Base-by-base conservation (phyloP, 2,888 invertebrate species). In the Apamea monoglypha region DNA sequence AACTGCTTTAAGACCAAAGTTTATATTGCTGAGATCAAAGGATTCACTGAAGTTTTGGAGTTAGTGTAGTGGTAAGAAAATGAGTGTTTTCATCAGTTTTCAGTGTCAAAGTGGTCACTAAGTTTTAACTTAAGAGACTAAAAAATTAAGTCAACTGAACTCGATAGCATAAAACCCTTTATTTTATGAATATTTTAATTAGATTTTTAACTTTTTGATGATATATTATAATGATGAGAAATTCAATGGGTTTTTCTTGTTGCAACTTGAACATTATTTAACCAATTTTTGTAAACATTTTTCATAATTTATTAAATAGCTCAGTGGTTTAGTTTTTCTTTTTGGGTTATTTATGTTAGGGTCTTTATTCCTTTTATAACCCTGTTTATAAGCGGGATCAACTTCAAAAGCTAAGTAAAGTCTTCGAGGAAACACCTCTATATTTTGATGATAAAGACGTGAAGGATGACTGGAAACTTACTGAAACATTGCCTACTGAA, bases 1-100 rank as follows among this genome's bases (percentile, higher is more conserved):
- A 59, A 16, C 59, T 50, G 68, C 53, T 68, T 85, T 85, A 81
- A 44, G n/a, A 44, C 14, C 44, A 5, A 69, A 86, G 59, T 82
- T 82, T 32, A 68, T 47, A 75, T 72, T 72, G 67, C 72, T 53
- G 63, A 73, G 69, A 74, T 81, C 6, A 66, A 79, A 53, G 29
- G 73, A 32, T 71, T 66, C 14, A 36, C n/a, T 63, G 29, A 70
- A 74, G 8, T 74, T 80, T 59, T 16, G 18, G 6, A 71, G n/a
- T 67, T 16, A 80, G 29, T 66, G 18, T 14, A 44, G 73, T 70
- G 36, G 50, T 68, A 29, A 66, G 44, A 53, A 63, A 67, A 61
- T 64, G 1, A 50, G 36, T 36, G 32, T 50, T 50, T 61, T 53
- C 16, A 16, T 16, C 12, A 40, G 2, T 68, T 47, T 14, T n/a